A percentile compares a stretch with the other conserved stretches of the same genome.
phyloP scores from a whole-genome alignment of 2,113 vertebrate genomes.

The Sisor rabdophorus region DNA sequence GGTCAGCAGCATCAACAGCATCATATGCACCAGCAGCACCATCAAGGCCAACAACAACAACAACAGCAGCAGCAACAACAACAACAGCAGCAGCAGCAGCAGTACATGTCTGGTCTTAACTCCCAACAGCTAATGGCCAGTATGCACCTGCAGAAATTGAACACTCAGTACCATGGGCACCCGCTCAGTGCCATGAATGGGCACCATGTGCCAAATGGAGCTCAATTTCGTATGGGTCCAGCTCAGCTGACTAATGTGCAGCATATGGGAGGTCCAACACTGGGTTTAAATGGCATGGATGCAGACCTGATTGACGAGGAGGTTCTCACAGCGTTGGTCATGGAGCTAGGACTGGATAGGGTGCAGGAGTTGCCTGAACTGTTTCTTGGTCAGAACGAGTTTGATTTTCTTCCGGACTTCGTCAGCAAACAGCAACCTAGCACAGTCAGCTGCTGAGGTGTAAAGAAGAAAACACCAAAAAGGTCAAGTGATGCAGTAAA shows the following conservation, averaged over 20 bases:
- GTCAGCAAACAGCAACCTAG: constrained; percentile 92
- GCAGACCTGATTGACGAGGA: constrained; percentile 95
- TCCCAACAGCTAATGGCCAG: constrained; percentile 85
- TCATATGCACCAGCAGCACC: constrained; percentile 57
- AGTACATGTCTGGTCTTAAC: constrained; percentile 80
- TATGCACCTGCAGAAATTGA: constrained; percentile 91
- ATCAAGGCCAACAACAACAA: constrained; percentile 51
- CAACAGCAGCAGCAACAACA: constrained; percentile 59
- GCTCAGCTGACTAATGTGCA: constrained; percentile 77
- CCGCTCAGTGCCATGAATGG: constrained; percentile 73
- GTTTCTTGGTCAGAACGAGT: constrained; percentile 96
- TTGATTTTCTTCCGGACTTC: constrained; percentile 96
- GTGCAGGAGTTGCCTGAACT: constrained; percentile 96
- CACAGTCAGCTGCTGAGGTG: constrained; percentile 88
- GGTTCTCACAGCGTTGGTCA: constrained; percentile 87
- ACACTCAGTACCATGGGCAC: constrained; percentile 86
- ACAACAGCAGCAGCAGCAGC: constrained; percentile 65
- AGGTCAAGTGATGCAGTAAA: constrained; percentile 23
- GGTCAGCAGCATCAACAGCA: constrained; percentile 56
- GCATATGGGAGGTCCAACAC: constrained; percentile 75
- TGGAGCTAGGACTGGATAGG: constrained; percentile 92
- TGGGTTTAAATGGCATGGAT: constrained; percentile 85
- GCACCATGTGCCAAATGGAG: constrained; percentile 67
- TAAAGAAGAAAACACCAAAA: constrained; percentile 40
- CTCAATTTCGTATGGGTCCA: constrained; percentile 75